Evolutionary conservation across 1,140 invertebrate genomes (phyloP).

Genomic region (Cydia splendana): DNA sequence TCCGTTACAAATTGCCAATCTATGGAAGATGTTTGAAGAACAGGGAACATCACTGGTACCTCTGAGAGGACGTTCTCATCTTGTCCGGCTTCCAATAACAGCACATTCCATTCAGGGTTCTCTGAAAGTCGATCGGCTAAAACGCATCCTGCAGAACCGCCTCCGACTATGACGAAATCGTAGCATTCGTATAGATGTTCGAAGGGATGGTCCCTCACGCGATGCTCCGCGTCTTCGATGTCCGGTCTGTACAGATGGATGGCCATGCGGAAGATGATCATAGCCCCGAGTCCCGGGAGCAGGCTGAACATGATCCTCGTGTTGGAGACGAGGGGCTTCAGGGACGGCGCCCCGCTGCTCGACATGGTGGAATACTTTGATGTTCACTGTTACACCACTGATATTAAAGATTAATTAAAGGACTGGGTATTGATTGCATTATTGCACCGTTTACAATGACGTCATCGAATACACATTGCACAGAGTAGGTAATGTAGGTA

Average conservation of each 20-base stretch:
- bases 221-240: conserved; percentile 82
- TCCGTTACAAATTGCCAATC: conserved; percentile 92
- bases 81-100: conserved; percentile 90
- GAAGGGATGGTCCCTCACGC: conserved; percentile 77
- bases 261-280: conserved; percentile 81
- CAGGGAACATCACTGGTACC: conserved; percentile 86
- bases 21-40: conserved; percentile 85
- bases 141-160: conserved; percentile 90
- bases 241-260: conserved; percentile 83
- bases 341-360: conserved; percentile 42
- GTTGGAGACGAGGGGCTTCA: conserved; percentile 69
- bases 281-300: conserved; percentile 81
- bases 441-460: neutral
- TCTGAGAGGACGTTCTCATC: conserved; percentile 89
- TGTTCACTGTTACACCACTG: conserved; percentile 36
- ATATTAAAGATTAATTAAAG: conserved; percentile 38
- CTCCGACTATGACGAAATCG: conserved; percentile 90
- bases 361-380: conserved; percentile 51
- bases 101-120: conserved; percentile 84
- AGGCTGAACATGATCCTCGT: conserved; percentile 83
- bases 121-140: conserved; percentile 88
- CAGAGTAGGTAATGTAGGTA: neutral
- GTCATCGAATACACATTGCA: neutral
- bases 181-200: conserved; percentile 81
- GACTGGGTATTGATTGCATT: conserved; percentile 2